These are phyloP conservation scores for Hyperoplus lanceolatus DNA, from an alignment of 2,797 vertebrate species.

Conservation along the genomic window DNA sequence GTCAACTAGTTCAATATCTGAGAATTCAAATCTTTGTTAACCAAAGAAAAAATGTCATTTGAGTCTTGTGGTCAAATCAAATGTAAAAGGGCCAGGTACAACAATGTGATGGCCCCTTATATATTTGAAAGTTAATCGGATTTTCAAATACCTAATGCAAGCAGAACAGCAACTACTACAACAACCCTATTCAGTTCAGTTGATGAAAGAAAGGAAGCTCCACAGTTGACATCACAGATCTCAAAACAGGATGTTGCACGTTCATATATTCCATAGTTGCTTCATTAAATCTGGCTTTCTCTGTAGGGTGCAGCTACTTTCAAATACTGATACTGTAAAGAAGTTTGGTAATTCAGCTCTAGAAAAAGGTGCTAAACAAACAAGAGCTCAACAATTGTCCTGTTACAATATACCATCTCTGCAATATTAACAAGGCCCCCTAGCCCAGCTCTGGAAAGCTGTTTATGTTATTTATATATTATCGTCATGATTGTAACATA, in stretches of 20 bases:
- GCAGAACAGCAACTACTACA: too few species aligned
- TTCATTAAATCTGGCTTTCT: not conserved
- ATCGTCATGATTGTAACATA: not conserved
- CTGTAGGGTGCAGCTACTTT: not conserved
- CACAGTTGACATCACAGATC: not conserved
- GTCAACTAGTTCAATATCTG: not conserved
- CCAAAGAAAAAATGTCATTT: not conserved
- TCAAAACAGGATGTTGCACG: not conserved
- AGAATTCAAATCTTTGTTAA: too few species aligned
- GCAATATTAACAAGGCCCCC: not conserved
- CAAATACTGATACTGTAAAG: not conserved
- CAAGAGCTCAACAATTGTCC: not conserved
- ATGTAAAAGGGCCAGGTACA: not conserved
- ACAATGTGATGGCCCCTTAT: too few species aligned
- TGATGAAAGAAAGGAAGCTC: not conserved
- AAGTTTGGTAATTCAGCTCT: not conserved
- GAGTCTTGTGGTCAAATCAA: not conserved
- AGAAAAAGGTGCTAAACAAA: not conserved
- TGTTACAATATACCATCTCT: not conserved
- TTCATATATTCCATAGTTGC: conserved; percentile 1
- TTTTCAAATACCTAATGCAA: not conserved
- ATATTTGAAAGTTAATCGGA: not conserved
- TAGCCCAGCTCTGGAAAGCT: not conserved
- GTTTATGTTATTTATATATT: too few species aligned
- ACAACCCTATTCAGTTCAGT: not conserved